These are phyloP conservation scores for Vesta saturnalis DNA, from an alignment of 2,888 invertebrate species.

Conservation along the genomic window DNA sequence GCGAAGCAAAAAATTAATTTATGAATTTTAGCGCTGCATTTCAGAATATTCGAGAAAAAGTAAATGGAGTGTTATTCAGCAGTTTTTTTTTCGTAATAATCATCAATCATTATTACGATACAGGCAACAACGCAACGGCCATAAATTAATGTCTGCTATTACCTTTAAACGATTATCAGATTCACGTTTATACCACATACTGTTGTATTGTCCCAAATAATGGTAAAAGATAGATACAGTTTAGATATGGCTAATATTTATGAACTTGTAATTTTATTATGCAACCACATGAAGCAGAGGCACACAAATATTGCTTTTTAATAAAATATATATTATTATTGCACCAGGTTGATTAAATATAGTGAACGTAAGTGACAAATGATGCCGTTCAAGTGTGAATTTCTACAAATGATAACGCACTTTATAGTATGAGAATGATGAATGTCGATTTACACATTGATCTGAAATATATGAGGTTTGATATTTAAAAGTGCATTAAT, in stretches of 20 bases:
- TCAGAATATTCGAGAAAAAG: background rate
- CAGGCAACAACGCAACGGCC: background rate
- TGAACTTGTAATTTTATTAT: constrained; percentile 1
- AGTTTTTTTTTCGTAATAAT: background rate
- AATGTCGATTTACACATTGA: no score
- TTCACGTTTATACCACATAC: constrained; percentile 10
- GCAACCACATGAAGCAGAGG: no score
- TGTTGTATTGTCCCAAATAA: constrained; percentile 1
- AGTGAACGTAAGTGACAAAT: no score
- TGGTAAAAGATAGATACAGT: background rate
- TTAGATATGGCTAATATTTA: background rate
- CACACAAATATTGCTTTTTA: no score
- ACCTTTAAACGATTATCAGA: constrained; percentile 9
- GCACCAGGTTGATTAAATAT: no score
- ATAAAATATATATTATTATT: no score
- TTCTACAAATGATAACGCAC: no score
- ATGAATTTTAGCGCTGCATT: background rate
- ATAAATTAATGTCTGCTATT: constrained; percentile 5
- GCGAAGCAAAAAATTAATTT: background rate
- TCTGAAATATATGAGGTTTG: no score
- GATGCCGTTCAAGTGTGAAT: no score
- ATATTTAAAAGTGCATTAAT: no score
- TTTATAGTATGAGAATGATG: no score
- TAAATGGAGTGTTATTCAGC: constrained; percentile 7
- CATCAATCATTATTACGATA: constrained; percentile 13